A percentile compares a stretch with the other conserved stretches of the same genome.
Conservation (phyloP, 1,140 invertebrate genomes). For the Aphaenogaster rudis region DNA sequence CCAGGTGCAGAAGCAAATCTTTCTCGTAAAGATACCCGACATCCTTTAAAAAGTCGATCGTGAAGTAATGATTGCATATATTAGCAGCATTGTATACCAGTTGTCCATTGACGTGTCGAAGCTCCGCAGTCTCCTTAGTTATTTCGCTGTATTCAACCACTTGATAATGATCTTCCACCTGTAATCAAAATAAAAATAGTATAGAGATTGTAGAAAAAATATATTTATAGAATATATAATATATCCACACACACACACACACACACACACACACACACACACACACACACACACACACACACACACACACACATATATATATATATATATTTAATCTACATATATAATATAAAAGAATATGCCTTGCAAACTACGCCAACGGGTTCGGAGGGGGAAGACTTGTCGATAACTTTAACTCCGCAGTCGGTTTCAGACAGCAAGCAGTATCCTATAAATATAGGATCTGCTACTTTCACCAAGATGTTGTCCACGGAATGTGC, state of each 20-base stretch:
- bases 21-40: slow-evolving; percentile 89
- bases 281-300: no score
- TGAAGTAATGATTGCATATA: slow-evolving; percentile 99
- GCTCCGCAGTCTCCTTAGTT: slow-evolving; percentile 94
- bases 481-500: slow-evolving; percentile 99
- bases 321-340: slow-evolving; percentile 3
- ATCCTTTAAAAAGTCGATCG: slow-evolving; percentile 93
- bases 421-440: slow-evolving; percentile 96
- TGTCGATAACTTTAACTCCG: slow-evolving; percentile 98
- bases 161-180: slow-evolving; percentile 94
- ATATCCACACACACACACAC: no score
- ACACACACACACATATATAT: no score
- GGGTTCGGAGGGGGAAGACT: slow-evolving; percentile 95
- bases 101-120: slow-evolving; percentile 92
- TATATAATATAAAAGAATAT: neutral
- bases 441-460: slow-evolving; percentile 98
- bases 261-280: no score
- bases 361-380: slow-evolving; percentile 98
- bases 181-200: neutral
- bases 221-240: neutral
- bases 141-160: slow-evolving; percentile 99
- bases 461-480: slow-evolving; percentile 99
- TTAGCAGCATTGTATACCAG: slow-evolving; percentile 97
- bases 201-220: slow-evolving; percentile 9
- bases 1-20: slow-evolving; percentile 96